Percentiles rank a stretch among this genome's conserved stretches.
Evolutionary conservation across 1,140 invertebrate species (phyloP).

Genomic region (Sycophaga agraensis): DNA sequence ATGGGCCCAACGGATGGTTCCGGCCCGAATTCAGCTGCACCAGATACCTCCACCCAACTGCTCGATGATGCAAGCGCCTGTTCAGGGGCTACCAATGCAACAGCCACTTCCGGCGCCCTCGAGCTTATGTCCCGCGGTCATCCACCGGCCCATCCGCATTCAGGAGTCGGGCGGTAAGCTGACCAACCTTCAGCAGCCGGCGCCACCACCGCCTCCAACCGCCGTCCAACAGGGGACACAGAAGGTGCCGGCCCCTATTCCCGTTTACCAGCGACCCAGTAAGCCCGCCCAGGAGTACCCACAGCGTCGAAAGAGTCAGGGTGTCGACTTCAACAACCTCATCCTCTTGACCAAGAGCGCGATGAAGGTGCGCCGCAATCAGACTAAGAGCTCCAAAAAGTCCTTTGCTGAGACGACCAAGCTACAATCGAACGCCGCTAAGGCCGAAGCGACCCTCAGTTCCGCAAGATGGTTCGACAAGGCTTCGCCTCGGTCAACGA

Average conservation of each 20-base stretch:
- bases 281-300: constrained; percentile 37
- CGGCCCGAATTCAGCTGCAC: constrained; percentile 39
- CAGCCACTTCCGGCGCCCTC: neutral
- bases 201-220: neutral
- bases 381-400: constrained; percentile 41
- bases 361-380: constrained; percentile 45
- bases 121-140: constrained; percentile 19
- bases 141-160: constrained; percentile 39
- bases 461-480: constrained; percentile 42
- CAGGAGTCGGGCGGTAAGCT: constrained; percentile 21
- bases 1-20: constrained; percentile 40
- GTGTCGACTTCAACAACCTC: constrained; percentile 52
- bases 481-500: too few species aligned
- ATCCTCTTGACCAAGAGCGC: constrained; percentile 52
- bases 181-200: neutral
- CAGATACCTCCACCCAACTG: constrained; percentile 35
- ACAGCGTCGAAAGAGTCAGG: constrained; percentile 44
- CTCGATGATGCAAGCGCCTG: constrained; percentile 27
- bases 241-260: constrained; percentile 32
- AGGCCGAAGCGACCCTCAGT: constrained; percentile 18
- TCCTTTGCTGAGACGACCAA: constrained; percentile 3
- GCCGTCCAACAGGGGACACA: neutral
- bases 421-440: constrained; percentile 31
- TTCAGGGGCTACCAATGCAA: constrained; percentile 12
- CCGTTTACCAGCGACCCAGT: constrained; percentile 45